Evolutionary conservation across 1,140 invertebrate genomes (phyloP).

Genomic region (Cotesia vestalis): DNA sequence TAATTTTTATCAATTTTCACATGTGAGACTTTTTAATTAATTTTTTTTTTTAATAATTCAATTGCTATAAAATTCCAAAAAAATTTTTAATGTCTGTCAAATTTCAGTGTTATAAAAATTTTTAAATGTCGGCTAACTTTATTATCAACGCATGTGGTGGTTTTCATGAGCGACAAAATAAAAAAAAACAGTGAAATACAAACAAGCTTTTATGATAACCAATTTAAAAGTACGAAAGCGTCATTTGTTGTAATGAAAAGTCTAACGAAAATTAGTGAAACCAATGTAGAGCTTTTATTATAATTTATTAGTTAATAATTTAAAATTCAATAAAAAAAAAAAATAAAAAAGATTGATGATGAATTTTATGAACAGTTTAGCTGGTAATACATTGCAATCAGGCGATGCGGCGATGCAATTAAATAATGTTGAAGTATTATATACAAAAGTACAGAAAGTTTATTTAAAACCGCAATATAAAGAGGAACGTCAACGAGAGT

Average conservation of each 20-base stretch:
- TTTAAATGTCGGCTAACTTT: too few species aligned
- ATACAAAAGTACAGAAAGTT: slow-evolving; percentile 62
- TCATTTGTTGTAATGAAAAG: slow-evolving; percentile 13
- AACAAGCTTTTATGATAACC: background rate
- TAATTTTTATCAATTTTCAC: too few species aligned
- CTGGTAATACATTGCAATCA: slow-evolving; percentile 44
- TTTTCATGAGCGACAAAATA: too few species aligned
- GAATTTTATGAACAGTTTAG: slow-evolving; percentile 57
- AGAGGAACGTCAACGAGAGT: slow-evolving; percentile 62
- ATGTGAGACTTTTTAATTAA: too few species aligned
- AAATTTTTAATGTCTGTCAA: too few species aligned
- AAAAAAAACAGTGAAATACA: too few species aligned
- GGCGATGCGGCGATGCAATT: slow-evolving; percentile 56
- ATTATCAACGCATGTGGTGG: too few species aligned
- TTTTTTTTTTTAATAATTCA: too few species aligned
- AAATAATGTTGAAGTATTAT: slow-evolving; percentile 63
- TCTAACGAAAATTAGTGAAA: background rate
- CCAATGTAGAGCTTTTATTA: slow-evolving; percentile 2
- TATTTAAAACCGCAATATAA: slow-evolving; percentile 61
- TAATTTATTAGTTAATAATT: background rate
- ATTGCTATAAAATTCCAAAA: too few species aligned
- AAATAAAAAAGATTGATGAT: slow-evolving; percentile 38
- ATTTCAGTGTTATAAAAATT: too few species aligned
- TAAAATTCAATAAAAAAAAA: background rate
- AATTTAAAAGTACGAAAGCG: slow-evolving; percentile 42